Conservation (phyloP, 2,113 vertebrate genomes). For the Neotoma lepida region DNA sequence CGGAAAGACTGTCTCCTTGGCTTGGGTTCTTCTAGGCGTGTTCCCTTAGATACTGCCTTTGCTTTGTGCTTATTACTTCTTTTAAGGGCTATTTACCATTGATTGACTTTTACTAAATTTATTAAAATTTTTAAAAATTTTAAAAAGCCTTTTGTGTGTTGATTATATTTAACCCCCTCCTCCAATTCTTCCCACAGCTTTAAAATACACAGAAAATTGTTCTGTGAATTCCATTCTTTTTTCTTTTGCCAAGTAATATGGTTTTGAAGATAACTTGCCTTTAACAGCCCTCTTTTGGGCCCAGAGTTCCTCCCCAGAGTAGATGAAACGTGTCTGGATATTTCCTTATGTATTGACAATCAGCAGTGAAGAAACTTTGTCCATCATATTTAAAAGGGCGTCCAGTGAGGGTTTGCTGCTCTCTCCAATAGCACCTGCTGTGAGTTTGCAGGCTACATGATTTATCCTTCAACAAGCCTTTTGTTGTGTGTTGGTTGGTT, state of each 20-base stretch:
- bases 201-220: constrained; percentile 22
- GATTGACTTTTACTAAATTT: background rate
- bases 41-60: constrained; percentile 8
- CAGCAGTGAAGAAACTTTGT: background rate
- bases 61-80: constrained; percentile 35
- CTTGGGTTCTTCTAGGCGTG: constrained; percentile 24
- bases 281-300: background rate
- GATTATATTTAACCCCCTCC: background rate
- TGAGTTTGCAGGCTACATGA: background rate
- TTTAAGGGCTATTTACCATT: constrained; percentile 25
- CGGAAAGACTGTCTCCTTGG: constrained; percentile 51
- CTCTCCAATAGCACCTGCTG: background rate
- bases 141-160: background rate
- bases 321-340: background rate
- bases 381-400: background rate
- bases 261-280: constrained; percentile 25
- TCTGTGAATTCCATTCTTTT: background rate
- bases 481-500: background rate
- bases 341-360: background rate
- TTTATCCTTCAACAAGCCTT: background rate
- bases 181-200: background rate
- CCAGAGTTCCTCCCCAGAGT: background rate
- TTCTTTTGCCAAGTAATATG: constrained; percentile 31
- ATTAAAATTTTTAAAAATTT: background rate
- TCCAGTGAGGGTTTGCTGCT: background rate